Percentiles rank a stretch among this genome's conserved stretches.
These are phyloP conservation scores for Austrolebias charrua DNA, from an alignment of 2,797 vertebrate genomes.

Conservation along the genomic window DNA sequence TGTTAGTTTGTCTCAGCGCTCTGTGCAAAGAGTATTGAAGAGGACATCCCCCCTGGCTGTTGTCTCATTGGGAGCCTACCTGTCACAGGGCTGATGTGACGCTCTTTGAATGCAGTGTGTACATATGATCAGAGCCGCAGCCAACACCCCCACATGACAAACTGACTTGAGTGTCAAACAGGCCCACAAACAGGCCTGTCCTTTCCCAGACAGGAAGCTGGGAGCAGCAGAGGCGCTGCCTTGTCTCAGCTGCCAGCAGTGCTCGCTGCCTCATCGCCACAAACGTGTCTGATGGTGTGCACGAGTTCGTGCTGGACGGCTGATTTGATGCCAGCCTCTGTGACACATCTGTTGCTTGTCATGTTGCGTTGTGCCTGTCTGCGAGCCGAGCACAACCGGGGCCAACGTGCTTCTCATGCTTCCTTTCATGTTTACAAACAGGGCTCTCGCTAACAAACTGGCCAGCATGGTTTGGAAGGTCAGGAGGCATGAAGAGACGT, in stretches of 20 bases:
- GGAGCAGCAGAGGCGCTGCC: conserved; percentile 67
- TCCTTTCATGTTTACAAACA: conserved; percentile 65
- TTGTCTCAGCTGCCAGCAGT: conserved; percentile 70
- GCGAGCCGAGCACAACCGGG: conserved; percentile 43
- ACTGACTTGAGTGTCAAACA: conserved; percentile 70
- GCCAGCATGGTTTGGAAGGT: conserved; percentile 38
- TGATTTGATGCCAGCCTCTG: conserved; percentile 72
- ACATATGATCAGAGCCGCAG: conserved; percentile 63
- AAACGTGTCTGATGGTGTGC: conserved; percentile 61
- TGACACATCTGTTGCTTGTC: conserved; percentile 83
- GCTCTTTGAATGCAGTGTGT: conserved; percentile 65
- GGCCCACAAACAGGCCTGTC: conserved; percentile 66
- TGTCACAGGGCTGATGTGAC: conserved; percentile 68
- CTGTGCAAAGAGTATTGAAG: conserved; percentile 50
- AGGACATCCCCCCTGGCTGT: conserved; percentile 71
- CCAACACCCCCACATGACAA: conserved; percentile 58
- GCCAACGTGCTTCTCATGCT: conserved; percentile 41
- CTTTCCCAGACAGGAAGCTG: conserved; percentile 68
- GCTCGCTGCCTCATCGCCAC: conserved; percentile 52
- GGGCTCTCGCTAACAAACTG: conserved; percentile 45
- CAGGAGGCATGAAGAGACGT: conserved; percentile 20
- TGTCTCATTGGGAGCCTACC: conserved; percentile 70
- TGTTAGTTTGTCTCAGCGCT: conserved; percentile 57
- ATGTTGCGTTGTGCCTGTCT: conserved; percentile 60
- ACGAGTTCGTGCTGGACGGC: conserved; percentile 48